Conservation (phyloP, 2,888 invertebrate species). For the Amaurobius ferox region DNA sequence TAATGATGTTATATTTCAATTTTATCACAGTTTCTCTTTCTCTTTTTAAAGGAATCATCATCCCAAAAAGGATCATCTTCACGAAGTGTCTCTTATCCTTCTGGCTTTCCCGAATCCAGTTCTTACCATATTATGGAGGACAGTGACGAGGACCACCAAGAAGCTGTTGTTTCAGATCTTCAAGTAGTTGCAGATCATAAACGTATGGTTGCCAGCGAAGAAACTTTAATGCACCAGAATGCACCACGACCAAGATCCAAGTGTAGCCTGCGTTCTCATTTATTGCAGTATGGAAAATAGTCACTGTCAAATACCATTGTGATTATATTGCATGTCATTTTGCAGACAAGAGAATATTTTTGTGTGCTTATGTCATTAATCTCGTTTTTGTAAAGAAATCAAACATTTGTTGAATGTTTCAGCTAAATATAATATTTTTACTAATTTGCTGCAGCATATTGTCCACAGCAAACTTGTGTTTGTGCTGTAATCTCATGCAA, state of each 20-base stretch:
- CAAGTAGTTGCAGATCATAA: slow-evolving; percentile 59
- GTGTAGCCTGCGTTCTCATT: slow-evolving; percentile 71
- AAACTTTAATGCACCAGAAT: slow-evolving; percentile 37
- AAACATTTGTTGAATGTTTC: slow-evolving; percentile 42
- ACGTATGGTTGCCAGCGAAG: slow-evolving; percentile 64
- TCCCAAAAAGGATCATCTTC: slow-evolving; percentile 69
- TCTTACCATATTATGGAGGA: slow-evolving; percentile 57
- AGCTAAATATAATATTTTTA: slow-evolving; percentile 61
- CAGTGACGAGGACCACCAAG: slow-evolving; percentile 50
- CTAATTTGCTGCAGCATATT: slow-evolving; percentile 40
- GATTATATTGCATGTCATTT: slow-evolving; percentile 33
- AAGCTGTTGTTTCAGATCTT: slow-evolving; percentile 40
- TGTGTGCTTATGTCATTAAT: slow-evolving; percentile 60
- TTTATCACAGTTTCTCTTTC: too few species aligned
- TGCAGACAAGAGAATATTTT: slow-evolving; percentile 61
- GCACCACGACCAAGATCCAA: slow-evolving; percentile 60
- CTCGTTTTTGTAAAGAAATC: slow-evolving; percentile 56
- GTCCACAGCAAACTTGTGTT: background rate
- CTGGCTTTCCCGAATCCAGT: slow-evolving; percentile 67
- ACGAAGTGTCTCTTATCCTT: slow-evolving; percentile 70
- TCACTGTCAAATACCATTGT: background rate
- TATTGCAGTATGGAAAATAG: slow-evolving; percentile 68
- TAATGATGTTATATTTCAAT: too few species aligned
- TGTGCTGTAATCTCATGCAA: background rate
- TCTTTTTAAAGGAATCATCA: slow-evolving; percentile 47